These are phyloP conservation scores for Limulus polyphemus DNA, from an alignment of 2,888 invertebrate species.

Conservation along the genomic window DNA sequence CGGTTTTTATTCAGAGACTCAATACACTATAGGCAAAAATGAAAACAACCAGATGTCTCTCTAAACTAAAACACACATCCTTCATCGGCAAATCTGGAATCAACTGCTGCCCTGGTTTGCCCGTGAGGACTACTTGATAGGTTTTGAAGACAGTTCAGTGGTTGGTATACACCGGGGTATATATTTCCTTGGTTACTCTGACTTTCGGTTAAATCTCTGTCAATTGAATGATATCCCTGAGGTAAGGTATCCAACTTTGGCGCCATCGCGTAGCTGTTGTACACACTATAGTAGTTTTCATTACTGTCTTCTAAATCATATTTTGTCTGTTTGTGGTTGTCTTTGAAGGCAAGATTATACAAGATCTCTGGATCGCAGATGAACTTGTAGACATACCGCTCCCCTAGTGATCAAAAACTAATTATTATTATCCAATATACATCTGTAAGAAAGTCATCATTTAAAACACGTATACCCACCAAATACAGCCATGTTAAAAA, in stretches of 20 bases:
- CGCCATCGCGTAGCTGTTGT: background rate
- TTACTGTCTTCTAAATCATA: background rate
- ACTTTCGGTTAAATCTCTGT: background rate
- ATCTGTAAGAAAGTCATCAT: no score
- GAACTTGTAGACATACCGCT: conserved; percentile 91
- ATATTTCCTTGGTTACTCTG: background rate
- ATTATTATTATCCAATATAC: background rate
- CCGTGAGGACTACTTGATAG: no score
- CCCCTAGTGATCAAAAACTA: conserved; percentile 46
- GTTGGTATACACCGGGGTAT: conserved; percentile 8
- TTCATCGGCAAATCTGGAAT: no score
- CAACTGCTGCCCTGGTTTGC: no score
- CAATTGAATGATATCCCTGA: background rate
- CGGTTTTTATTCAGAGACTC: no score
- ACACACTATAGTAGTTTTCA: background rate
- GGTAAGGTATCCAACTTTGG: background rate
- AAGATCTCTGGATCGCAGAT: conserved; percentile 68
- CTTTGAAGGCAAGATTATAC: conserved; percentile 35
- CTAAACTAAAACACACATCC: no score
- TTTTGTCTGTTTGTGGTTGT: conserved; percentile 2
- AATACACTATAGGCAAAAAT: no score
- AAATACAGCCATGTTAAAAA: no score
- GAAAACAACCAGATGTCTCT: no score
- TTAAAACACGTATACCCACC: no score
- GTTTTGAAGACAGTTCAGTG: conserved; percentile 16